These are phyloP conservation scores for Anoplopoma fimbria DNA, from an alignment of 2,113 vertebrate genomes.

Conservation along the genomic window DNA sequence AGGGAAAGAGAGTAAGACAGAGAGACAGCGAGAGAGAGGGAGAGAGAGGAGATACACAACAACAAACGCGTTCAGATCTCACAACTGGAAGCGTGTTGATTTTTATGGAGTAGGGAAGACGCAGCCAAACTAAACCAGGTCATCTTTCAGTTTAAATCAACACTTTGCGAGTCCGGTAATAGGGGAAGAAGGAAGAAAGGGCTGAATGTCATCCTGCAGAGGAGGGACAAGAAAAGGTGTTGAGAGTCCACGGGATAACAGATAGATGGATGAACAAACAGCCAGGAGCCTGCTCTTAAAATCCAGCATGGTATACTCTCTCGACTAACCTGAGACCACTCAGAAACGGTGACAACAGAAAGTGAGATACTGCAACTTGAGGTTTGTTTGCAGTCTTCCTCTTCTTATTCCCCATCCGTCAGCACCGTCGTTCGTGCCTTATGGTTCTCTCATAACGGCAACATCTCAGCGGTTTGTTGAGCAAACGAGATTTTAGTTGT, in stretches of 20 bases:
- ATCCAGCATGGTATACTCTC: slow-evolving; percentile 3
- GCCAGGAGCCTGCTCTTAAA: slow-evolving; percentile 44
- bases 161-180: slow-evolving; percentile 72
- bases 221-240: slow-evolving; percentile 36
- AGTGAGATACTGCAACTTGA: slow-evolving; percentile 7
- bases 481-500: slow-evolving; percentile 60
- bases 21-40: slow-evolving; percentile 39
- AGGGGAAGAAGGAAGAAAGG: slow-evolving; percentile 66
- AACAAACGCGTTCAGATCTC: slow-evolving; percentile 76
- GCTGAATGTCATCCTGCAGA: slow-evolving; percentile 56
- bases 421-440: slow-evolving; percentile 17
- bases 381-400: slow-evolving; percentile 33
- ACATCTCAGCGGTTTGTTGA: slow-evolving; percentile 15
- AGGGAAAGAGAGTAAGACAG: slow-evolving; percentile 65
- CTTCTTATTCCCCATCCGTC: slow-evolving; percentile 53
- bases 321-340: slow-evolving; percentile 7
- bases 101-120: slow-evolving; percentile 83
- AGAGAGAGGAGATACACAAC: slow-evolving; percentile 58
- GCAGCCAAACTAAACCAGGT: slow-evolving; percentile 75
- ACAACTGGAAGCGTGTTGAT: slow-evolving; percentile 82
- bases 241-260: slow-evolving; percentile 49
- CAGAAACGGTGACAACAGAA: slow-evolving; percentile 16
- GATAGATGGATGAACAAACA: slow-evolving; percentile 45
- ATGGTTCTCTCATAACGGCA: slow-evolving; percentile 33
- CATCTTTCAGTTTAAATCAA: slow-evolving; percentile 82